phyloP scores from a whole-genome alignment of 2,888 invertebrate species.

The Dexiosoma caninum region DNA sequence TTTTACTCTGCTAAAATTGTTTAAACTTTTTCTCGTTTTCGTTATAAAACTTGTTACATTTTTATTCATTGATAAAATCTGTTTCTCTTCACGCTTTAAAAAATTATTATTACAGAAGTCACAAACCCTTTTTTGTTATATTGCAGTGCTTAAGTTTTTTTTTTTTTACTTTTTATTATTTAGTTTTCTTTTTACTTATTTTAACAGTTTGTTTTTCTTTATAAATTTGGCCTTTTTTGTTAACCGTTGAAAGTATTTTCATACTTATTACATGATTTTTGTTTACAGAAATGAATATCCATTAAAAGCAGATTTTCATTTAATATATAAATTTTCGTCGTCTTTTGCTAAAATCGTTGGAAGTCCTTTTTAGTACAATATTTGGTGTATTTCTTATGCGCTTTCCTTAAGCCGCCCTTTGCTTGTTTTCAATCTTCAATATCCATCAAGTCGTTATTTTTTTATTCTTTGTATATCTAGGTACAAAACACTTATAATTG shows the following conservation, averaged over 20 bases:
- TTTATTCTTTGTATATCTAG: conserved; percentile 47
- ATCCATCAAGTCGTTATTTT: conserved; percentile 17
- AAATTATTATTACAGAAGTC: conserved; percentile 48
- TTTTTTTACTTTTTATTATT: too few relatives aligned
- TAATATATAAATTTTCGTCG: conserved; percentile 72
- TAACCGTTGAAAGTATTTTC: conserved; percentile 54
- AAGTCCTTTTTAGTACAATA: conserved; percentile 69
- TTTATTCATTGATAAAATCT: conserved; percentile 26
- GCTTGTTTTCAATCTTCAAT: conserved; percentile 26
- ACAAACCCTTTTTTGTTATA: conserved; percentile 61
- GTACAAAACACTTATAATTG: conserved; percentile 53
- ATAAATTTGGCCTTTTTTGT: conserved; percentile 63
- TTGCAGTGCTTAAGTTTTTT: conserved; percentile 54
- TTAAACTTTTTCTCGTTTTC: not conserved
- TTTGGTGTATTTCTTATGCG: conserved; percentile 22
- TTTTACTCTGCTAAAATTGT: conserved; percentile 21
- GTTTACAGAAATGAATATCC: conserved; percentile 32
- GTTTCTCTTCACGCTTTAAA: conserved; percentile 23
- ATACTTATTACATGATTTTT: conserved; percentile 8
- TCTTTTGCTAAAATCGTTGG: conserved; percentile 75
- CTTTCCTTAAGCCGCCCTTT: not conserved
- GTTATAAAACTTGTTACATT: conserved; percentile 27
- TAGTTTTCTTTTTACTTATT: conserved; percentile 41
- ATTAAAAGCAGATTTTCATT: conserved; percentile 51
- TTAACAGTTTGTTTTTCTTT: conserved; percentile 11